Evolutionary conservation across 2,797 vertebrate genomes (phyloP).

Genomic region (Pangasius larnaudii): DNA sequence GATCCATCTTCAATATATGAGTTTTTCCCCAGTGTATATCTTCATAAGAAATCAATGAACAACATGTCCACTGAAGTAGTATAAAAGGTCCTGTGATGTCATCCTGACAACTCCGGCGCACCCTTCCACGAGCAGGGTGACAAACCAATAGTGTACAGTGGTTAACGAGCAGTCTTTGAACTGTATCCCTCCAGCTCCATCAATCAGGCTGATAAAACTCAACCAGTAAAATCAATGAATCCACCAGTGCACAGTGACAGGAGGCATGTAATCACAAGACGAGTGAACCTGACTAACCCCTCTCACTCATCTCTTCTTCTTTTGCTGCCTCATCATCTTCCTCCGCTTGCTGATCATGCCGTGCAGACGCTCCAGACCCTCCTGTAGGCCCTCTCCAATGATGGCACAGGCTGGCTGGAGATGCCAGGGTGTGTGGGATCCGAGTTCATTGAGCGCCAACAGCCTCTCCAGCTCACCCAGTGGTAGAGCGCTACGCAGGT

Average conservation of each 20-base stretch:
- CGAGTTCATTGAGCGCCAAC: constrained; percentile 87
- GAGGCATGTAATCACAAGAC: constrained; percentile 30
- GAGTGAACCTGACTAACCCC: constrained; percentile 13
- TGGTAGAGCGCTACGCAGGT: constrained; percentile 87
- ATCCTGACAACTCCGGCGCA: constrained; percentile 20
- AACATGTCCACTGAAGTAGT: constrained; percentile 29
- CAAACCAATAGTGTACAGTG: constrained; percentile 52
- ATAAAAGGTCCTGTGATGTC: constrained; percentile 39
- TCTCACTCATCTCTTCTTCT: constrained; percentile 82
- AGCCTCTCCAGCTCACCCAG: constrained; percentile 87
- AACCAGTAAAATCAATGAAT: constrained; percentile 46
- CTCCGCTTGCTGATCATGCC: constrained; percentile 91
- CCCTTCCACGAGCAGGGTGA: constrained; percentile 45
- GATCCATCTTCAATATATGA: constrained; percentile 22
- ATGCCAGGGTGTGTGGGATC: constrained; percentile 87
- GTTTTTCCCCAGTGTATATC: constrained; percentile 47
- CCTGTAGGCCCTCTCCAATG: constrained; percentile 92
- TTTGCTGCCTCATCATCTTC: constrained; percentile 88
- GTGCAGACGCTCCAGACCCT: constrained; percentile 93
- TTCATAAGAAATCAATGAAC: constrained; percentile 39
- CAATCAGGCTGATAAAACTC: constrained; percentile 60
- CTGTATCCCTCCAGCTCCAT: constrained; percentile 46
- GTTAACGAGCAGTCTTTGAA: constrained; percentile 46
- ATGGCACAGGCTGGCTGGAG: constrained; percentile 92
- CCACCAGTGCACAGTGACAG: constrained; percentile 40